Evolutionary conservation across 2,797 vertebrate species (phyloP).

Genomic region (Sus cebifrons): DNA sequence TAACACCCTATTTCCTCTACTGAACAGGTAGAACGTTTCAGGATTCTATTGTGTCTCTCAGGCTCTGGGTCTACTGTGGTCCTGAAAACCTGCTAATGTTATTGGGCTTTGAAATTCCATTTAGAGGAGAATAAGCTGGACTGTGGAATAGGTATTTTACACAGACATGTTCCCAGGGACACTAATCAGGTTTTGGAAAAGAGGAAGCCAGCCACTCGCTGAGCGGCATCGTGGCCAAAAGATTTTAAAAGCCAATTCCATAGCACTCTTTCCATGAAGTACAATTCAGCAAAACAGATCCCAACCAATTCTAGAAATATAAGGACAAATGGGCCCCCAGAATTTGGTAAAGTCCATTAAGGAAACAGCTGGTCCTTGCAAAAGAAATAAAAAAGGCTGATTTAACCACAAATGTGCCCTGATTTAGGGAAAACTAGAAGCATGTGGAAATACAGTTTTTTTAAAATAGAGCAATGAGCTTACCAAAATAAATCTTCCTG

Average conservation of each 20-base stretch:
- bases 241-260: background rate
- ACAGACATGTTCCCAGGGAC: background rate
- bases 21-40: background rate
- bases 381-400: background rate
- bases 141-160: background rate
- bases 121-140: background rate
- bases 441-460: constrained; percentile 1
- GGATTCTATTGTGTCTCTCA: background rate
- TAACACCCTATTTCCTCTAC: background rate
- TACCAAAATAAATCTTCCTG: constrained; percentile 33
- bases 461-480: background rate
- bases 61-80: background rate
- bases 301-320: background rate
- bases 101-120: background rate
- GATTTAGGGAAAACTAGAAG: background rate
- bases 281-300: background rate
- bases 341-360: background rate
- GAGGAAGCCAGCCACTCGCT: background rate
- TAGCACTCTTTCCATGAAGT: background rate
- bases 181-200: background rate
- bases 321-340: background rate
- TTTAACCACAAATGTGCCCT: background rate
- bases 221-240: background rate
- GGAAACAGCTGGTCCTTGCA: background rate
- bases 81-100: constrained; percentile 9